phyloP scores from a whole-genome alignment of 2,797 vertebrate species.

The Galaxias olidus region DNA sequence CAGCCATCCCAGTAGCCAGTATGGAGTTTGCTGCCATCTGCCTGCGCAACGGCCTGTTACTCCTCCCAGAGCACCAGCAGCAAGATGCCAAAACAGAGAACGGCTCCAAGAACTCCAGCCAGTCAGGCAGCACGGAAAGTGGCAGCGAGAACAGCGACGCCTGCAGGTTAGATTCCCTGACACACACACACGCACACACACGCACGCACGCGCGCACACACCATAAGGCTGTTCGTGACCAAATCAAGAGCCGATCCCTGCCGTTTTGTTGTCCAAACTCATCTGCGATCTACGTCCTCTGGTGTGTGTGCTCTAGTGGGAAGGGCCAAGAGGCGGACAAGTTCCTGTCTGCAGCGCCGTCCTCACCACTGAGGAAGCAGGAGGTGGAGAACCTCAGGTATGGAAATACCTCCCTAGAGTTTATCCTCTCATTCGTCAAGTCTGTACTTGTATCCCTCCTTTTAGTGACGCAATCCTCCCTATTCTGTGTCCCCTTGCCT shows the following conservation, averaged over 20 bases:
- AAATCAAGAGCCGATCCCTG: too few relatives aligned
- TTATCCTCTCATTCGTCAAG: too few relatives aligned
- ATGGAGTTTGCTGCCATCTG: slow-evolving; percentile 99
- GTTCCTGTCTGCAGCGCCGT: slow-evolving; percentile 92
- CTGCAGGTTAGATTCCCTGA: slow-evolving; percentile 85
- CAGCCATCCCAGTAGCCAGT: slow-evolving; percentile 97
- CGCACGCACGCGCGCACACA: not conserved
- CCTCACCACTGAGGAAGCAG: slow-evolving; percentile 92
- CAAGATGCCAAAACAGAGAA: slow-evolving; percentile 88
- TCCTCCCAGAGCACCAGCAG: slow-evolving; percentile 93
- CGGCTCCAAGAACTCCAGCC: slow-evolving; percentile 83
- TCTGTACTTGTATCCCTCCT: too few relatives aligned
- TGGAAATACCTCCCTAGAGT: too few relatives aligned
- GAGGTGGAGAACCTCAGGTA: slow-evolving; percentile 98
- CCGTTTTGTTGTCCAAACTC: not conserved
- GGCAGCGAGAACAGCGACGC: slow-evolving; percentile 88
- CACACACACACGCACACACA: slow-evolving; percentile 23
- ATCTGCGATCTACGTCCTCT: not conserved
- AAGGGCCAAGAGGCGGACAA: slow-evolving; percentile 95
- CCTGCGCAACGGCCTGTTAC: slow-evolving; percentile 90
- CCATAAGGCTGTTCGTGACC: not conserved
- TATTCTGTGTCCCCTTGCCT: not conserved
- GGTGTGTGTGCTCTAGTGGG: slow-evolving; percentile 72
- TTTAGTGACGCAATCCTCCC: too few relatives aligned
- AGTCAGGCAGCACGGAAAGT: slow-evolving; percentile 85